Evolutionary conservation across 2,888 invertebrate genomes (phyloP), one percentile per base, ranked within the genome.

Genomic region (Linnaemya tessellans): DNA sequence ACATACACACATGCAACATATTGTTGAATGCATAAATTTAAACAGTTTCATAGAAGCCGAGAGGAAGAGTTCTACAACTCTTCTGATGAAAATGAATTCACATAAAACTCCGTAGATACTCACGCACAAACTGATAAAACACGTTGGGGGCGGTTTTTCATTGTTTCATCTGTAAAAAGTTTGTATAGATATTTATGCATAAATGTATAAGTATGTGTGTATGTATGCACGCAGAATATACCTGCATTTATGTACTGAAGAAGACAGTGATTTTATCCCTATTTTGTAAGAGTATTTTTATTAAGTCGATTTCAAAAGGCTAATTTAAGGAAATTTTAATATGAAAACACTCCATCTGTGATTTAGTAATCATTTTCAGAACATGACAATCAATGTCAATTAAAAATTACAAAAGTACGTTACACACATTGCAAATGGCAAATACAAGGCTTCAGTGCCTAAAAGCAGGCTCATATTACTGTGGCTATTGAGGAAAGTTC

Each of bases 11-110:
- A 43, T 25, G 30, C 25, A 67, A 77, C 65, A 77, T 80, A 68
- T 67, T 84, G 80, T 78, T 67, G n/a, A 84, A 80, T 54, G 73
- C 77, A 80, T 84, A 80, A 80, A 84, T 84, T 84, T 73, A 77
- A 84, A 80, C 75, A 65, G 46, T 77, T 80, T 84, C 22, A 18
- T 13, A 18, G 43, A 75, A 75, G 71, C 80, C 71, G 80, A 77
- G 60, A 30, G 30, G 30, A 67, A 58, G 46, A 70, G 64, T 49
- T 70, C 56, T 49, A 79, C 49, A 79, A 73, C 22, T 13, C 7
- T 41, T 64, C n/a, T 41, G 62, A 80, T 80, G 64, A 75, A 84
- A 80, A 80, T 67, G 22, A 73, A 75, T 84, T 77, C 62, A 60
- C 54, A 73, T 71, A 73, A 80, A 71, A 75, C 25, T 77, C n/a